Percentiles rank a stretch among this genome's conserved stretches.
phyloP scores from a whole-genome alignment of 2,888 invertebrate genomes.

The Anagyrus pseudococci region DNA sequence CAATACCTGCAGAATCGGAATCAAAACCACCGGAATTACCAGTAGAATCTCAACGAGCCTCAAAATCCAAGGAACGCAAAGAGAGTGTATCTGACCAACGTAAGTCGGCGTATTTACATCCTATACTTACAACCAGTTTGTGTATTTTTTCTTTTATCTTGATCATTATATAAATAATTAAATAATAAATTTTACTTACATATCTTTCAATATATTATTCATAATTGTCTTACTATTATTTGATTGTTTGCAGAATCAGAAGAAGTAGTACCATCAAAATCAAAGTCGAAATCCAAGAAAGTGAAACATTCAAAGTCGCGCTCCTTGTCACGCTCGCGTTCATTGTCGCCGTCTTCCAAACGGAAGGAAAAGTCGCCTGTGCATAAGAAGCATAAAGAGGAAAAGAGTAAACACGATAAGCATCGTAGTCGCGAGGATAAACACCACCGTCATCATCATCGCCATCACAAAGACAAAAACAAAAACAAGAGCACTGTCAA shows the following conservation, averaged over 20 bases:
- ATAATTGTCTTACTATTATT: background rate
- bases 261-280: background rate
- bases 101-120: too few relatives aligned
- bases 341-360: slow-evolving; percentile 22
- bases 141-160: background rate
- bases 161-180: background rate
- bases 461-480: slow-evolving; percentile 31
- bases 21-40: slow-evolving; percentile 3
- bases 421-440: slow-evolving; percentile 30
- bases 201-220: background rate
- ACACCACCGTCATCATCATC: slow-evolving; percentile 29
- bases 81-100: background rate
- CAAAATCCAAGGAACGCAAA: background rate
- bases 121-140: background rate
- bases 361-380: slow-evolving; percentile 30
- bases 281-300: background rate
- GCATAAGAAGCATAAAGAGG: slow-evolving; percentile 33
- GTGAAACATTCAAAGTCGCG: background rate
- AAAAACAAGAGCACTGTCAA: slow-evolving; percentile 2
- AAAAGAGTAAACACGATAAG: slow-evolving; percentile 20
- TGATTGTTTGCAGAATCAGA: background rate
- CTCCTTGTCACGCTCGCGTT: background rate
- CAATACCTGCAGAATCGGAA: background rate
- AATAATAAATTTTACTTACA: background rate
- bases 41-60: background rate